Conservation (phyloP, 1,140 invertebrate genomes). For the Megalonaias nervosa region DNA sequence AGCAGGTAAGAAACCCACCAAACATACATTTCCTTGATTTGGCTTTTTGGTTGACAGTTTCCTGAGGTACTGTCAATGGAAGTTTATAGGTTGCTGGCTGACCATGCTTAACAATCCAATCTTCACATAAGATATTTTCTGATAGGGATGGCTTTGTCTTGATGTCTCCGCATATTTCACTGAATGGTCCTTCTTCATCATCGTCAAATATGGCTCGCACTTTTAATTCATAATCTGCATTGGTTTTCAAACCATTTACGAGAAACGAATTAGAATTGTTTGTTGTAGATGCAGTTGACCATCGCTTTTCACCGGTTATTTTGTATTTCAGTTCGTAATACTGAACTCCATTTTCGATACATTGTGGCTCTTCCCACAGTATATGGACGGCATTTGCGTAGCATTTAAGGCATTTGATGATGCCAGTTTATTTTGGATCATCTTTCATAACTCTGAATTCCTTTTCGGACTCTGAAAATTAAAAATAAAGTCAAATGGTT, state of each 20-base stretch:
- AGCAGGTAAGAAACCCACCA: too few species aligned
- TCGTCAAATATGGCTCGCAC: constrained; percentile 8
- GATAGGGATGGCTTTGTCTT: constrained; percentile 6
- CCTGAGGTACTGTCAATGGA: neutral
- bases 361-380: too few species aligned
- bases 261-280: neutral
- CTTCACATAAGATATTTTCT: constrained; percentile 8
- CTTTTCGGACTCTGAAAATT: too few species aligned
- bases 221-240: constrained; percentile 3
- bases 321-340: too few species aligned
- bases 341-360: too few species aligned
- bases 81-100: constrained; percentile 14
- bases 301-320: too few species aligned
- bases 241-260: neutral
- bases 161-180: constrained; percentile 7
- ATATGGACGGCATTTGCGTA: too few species aligned
- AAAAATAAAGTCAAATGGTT: too few species aligned
- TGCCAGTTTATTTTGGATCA: too few species aligned
- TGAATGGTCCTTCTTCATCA: constrained; percentile 22
- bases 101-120: neutral
- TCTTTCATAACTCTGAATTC: too few species aligned
- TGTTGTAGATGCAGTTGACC: neutral
- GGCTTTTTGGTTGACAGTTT: constrained; percentile 10
- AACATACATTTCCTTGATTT: constrained; percentile 27
- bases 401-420: too few species aligned